Evolutionary conservation across 1,140 invertebrate species (phyloP), one percentile per base, ranked within the genome.

Genomic region (Papilio helenus): DNA sequence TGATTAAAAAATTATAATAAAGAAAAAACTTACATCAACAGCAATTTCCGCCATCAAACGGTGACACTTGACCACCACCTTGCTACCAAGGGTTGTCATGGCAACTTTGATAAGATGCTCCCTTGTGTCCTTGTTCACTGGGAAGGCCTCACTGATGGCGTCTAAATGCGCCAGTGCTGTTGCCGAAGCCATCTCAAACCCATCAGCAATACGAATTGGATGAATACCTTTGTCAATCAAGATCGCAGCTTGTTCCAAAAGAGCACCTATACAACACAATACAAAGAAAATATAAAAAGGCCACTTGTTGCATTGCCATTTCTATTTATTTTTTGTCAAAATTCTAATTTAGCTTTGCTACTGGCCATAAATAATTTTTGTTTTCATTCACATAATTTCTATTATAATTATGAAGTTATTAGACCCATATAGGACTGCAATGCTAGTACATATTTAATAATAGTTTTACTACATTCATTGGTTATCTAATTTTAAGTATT

Each of bases 61-160:
- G 89, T 99, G 98, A 90, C 97, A 98, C 92, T 98, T 98, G 82
- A 98, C 98, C 44, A 98, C 96, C 74, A 99, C 99, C 96, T 99
- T 99, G n/a, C 99, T 99, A 20, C 99, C 99, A 23, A 99, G 96
- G 0, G 99, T 99, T 0, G 99, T 99, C 98, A 99, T 99, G 7
- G 99, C 99, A 46, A 98, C 98, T 92, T 98, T 97, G 81, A 99
- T 97, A 0, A 99, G 95, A 42, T 98, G 97, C 88, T 99, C 98
- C 77, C 97, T 94, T 86, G 99, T 97, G 1, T 97, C 95, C 0
- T 95, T 95, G 88, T 97, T 97, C 46, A 99, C 97, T 0, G 97
- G 97, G 94, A 99, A 99, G 20, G 96, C 96, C 86, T 99, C 97
- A 72, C 98, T 97, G 88, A 99, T 99, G 34, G 96, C 95, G 81